Evolutionary conservation across 2,888 invertebrate genomes (phyloP).

Genomic region (Chrysomela aeneicollis): DNA sequence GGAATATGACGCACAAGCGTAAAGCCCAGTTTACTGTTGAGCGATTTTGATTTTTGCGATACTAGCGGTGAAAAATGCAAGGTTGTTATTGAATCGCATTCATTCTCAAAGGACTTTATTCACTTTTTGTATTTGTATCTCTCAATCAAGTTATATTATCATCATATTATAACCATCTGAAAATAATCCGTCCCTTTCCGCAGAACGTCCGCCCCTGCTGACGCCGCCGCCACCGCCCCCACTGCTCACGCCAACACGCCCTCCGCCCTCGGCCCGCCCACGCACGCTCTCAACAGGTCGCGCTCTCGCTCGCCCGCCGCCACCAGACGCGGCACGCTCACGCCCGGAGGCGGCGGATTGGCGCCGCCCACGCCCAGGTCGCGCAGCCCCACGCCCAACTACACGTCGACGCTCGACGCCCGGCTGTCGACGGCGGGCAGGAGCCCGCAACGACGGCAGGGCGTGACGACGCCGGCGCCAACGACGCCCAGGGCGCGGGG

Average conservation of each 20-base stretch:
- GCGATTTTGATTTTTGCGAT: no score
- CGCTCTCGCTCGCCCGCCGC: conserved; percentile 57
- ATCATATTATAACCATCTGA: no score
- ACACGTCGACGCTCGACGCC: conserved; percentile 62
- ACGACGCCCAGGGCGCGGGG: conserved; percentile 42
- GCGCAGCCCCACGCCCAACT: conserved; percentile 65
- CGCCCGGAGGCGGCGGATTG: conserved; percentile 56
- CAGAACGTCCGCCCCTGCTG: neutral
- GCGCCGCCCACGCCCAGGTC: conserved; percentile 54
- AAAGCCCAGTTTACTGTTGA: no score
- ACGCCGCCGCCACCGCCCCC: conserved; percentile 26
- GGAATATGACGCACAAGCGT: no score
- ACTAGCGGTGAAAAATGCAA: no score
- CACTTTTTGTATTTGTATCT: no score
- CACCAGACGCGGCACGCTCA: conserved; percentile 51
- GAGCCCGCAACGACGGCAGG: conserved; percentile 43
- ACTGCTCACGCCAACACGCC: conserved; percentile 43
- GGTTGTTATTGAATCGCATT: no score
- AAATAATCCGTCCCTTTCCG: no score
- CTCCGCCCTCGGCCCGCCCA: conserved; percentile 58
- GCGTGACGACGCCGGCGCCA: conserved; percentile 42
- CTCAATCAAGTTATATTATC: no score
- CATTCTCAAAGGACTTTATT: no score
- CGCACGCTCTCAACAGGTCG: conserved; percentile 59
- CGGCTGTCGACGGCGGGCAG: conserved; percentile 50